These are phyloP conservation scores for Calyptommatus sinebrachiatus DNA, from an alignment of 2,113 vertebrate genomes.

Conservation along the genomic window DNA sequence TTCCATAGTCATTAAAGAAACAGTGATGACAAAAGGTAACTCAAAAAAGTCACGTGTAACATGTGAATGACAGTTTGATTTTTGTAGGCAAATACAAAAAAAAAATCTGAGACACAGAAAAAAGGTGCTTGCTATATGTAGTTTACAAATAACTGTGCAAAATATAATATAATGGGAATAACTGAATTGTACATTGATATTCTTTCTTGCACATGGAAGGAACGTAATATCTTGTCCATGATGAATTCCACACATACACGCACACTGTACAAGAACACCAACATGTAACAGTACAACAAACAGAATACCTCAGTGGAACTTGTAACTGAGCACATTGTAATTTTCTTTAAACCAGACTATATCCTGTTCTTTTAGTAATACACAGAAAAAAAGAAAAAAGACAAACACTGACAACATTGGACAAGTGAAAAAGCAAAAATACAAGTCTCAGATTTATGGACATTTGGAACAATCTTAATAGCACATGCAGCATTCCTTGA, in stretches of 20 bases:
- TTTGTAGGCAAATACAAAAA: conserved; percentile 45
- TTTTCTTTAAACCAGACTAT: conserved; percentile 67
- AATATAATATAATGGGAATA: conserved; percentile 48
- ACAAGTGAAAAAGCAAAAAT: conserved; percentile 75
- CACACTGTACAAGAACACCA: conserved; percentile 54
- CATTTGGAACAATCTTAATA: conserved; percentile 77
- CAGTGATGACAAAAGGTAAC: conserved; percentile 42
- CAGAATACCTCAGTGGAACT: conserved; percentile 52
- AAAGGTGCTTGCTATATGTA: conserved; percentile 57
- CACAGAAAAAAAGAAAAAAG: conserved; percentile 47
- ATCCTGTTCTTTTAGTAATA: conserved; percentile 57
- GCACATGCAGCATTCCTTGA: conserved; percentile 87
- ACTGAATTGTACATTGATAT: conserved; percentile 47
- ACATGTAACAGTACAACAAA: conserved; percentile 64
- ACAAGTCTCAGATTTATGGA: conserved; percentile 77
- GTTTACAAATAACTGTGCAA: conserved; percentile 69
- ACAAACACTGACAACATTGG: conserved; percentile 71
- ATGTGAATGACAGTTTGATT: conserved; percentile 8
- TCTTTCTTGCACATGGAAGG: conserved; percentile 49
- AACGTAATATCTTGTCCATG: conserved; percentile 48
- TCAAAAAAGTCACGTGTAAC: conserved; percentile 32
- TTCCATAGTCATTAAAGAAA: conserved; percentile 52
- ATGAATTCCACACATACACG: conserved; percentile 52
- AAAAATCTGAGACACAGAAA: conserved; percentile 63
- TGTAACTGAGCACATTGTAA: conserved; percentile 59